phyloP scores from a whole-genome alignment of 2,113 vertebrate genomes.

The Psilopsiagon aymara region DNA sequence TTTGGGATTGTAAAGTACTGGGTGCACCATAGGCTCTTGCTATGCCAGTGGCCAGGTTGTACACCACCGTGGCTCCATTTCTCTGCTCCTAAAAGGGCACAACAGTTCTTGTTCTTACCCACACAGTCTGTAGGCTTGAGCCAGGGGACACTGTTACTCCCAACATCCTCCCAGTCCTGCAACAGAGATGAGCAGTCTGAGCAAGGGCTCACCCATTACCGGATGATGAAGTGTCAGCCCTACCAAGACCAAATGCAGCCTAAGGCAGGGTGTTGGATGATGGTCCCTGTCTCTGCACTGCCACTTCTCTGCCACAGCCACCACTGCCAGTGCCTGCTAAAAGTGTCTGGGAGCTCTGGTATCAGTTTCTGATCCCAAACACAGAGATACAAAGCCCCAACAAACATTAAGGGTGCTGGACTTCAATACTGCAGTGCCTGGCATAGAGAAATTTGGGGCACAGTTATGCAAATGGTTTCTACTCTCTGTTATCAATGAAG shows the following conservation, averaged over 20 bases:
- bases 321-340: neutral
- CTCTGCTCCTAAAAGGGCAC: fast-evolving
- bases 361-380: neutral
- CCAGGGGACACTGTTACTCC: neutral
- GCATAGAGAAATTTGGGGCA: neutral
- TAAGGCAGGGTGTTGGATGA: neutral
- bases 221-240: neutral
- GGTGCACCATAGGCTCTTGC: neutral
- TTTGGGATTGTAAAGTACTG: neutral
- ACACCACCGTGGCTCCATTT: neutral
- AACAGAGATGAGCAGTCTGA: neutral
- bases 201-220: neutral
- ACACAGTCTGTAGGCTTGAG: fast-evolving
- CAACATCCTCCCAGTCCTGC: neutral
- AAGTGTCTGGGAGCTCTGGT: neutral
- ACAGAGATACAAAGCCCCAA: neutral
- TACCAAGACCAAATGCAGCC: fast-evolving
- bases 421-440: neutral
- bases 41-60: neutral
- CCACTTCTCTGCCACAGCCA: neutral
- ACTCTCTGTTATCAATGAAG: neutral
- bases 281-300: neutral
- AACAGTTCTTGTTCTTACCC: neutral
- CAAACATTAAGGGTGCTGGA: neutral
- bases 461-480: neutral